Evolutionary conservation across 2,113 vertebrate species (phyloP).

Genomic region (Tachysurus vachellii): DNA sequence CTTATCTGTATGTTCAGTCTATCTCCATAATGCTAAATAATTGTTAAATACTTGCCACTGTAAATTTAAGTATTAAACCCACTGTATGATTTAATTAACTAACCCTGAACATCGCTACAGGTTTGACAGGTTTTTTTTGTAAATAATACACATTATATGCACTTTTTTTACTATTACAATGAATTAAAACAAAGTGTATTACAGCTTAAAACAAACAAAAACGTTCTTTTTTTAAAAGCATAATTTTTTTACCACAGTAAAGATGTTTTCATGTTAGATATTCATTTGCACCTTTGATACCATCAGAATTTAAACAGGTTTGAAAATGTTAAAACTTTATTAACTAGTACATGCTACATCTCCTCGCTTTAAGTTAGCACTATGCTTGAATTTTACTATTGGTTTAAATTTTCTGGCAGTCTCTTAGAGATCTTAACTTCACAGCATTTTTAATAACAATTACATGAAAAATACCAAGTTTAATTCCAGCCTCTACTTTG

Average conservation of each 20-base stretch:
- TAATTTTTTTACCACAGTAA: not conserved
- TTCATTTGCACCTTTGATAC: not conserved
- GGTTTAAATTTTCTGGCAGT: not conserved
- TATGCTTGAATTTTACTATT: not conserved
- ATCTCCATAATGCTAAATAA: not conserved
- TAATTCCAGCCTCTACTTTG: not conserved
- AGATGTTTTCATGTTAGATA: not conserved
- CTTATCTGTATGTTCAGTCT: not conserved
- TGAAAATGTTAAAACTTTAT: not conserved
- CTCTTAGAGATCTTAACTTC: not conserved
- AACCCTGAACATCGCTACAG: too few species aligned
- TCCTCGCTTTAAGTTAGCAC: not conserved
- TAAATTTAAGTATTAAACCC: not conserved
- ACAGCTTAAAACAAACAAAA: not conserved
- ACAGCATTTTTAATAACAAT: not conserved
- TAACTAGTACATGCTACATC: not conserved
- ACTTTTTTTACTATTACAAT: not conserved
- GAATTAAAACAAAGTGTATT: not conserved
- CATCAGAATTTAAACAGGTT: not conserved
- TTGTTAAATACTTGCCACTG: not conserved
- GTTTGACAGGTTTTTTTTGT: too few species aligned
- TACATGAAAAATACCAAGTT: too few species aligned
- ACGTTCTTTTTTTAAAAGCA: not conserved
- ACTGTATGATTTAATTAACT: too few species aligned
- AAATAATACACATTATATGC: too few species aligned